phyloP scores from a whole-genome alignment of 2,797 vertebrate species.

The Syndactyla subalaris region DNA sequence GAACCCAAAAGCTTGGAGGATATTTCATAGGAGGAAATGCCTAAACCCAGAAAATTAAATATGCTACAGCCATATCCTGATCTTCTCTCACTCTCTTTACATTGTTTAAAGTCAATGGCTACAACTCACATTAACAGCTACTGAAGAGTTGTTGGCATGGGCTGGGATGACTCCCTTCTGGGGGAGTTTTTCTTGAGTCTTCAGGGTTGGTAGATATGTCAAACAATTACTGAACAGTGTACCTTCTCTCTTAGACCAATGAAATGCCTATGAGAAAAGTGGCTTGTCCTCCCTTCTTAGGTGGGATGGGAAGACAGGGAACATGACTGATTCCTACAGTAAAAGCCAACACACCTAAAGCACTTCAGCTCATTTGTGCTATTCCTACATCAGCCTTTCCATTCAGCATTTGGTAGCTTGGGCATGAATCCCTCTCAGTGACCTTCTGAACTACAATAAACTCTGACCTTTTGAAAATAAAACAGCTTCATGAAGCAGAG shows the following conservation, averaged over 20 bases:
- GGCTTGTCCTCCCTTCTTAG: not conserved
- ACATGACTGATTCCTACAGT: not conserved
- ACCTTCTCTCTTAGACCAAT: not conserved
- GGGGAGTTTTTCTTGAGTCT: not conserved
- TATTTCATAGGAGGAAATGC: not conserved
- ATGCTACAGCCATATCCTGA: not conserved
- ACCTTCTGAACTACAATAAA: not conserved
- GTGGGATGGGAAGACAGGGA: not conserved
- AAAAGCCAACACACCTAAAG: not conserved
- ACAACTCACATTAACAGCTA: not conserved
- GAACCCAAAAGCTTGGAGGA: not conserved
- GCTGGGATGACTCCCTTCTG: not conserved
- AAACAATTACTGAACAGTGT: not conserved
- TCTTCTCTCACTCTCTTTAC: not conserved
- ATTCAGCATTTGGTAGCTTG: accelerated
- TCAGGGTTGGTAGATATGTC: not conserved
- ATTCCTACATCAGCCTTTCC: not conserved
- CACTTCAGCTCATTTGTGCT: not conserved
- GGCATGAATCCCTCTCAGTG: accelerated
- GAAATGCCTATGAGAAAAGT: not conserved
- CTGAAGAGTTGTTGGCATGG: not conserved
- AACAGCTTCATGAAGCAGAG: not conserved
- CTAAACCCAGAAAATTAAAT: not conserved
- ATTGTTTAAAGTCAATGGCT: not conserved
- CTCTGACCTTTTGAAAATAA: not conserved